A percentile compares a stretch with the other conserved stretches of the same genome.
Conservation (phyloP, 2,888 invertebrate species). For the Leptothorax acervorum region DNA sequence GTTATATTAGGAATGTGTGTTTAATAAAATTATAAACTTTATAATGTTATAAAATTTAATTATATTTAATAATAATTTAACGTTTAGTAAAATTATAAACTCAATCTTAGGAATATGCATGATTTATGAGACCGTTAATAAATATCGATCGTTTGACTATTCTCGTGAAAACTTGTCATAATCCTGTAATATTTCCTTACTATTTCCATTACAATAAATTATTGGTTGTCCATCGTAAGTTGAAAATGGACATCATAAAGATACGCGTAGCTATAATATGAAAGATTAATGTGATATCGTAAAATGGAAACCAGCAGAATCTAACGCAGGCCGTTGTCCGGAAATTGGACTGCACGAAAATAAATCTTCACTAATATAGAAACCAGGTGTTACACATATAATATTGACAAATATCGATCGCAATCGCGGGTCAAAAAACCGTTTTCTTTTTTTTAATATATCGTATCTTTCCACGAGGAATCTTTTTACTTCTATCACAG, state of each 20-base stretch:
- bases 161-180: not conserved
- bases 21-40: not conserved
- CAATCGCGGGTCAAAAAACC: not conserved
- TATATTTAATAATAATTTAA: not conserved
- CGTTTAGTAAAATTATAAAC: not conserved
- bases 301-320: slow-evolving; percentile 11
- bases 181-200: not conserved
- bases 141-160: not conserved
- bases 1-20: not conserved
- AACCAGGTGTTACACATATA: not conserved
- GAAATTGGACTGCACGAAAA: slow-evolving; percentile 58
- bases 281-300: slow-evolving; percentile 27
- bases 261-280: slow-evolving; percentile 3
- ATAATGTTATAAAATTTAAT: not conserved
- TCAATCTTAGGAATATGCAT: not conserved
- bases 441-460: not conserved
- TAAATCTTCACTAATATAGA: slow-evolving; percentile 27
- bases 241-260: not conserved
- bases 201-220: slow-evolving; percentile 17
- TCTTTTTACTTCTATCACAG: not conserved
- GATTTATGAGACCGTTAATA: not conserved
- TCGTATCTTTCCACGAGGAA: slow-evolving; percentile 1
- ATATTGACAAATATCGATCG: slow-evolving; percentile 38
- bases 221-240: slow-evolving; percentile 10
- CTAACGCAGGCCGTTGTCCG: slow-evolving; percentile 40